Percentiles rank a stretch among this genome's conserved stretches.
phyloP scores from a whole-genome alignment of 2,888 invertebrate genomes.

The Lutraria lutraria region DNA sequence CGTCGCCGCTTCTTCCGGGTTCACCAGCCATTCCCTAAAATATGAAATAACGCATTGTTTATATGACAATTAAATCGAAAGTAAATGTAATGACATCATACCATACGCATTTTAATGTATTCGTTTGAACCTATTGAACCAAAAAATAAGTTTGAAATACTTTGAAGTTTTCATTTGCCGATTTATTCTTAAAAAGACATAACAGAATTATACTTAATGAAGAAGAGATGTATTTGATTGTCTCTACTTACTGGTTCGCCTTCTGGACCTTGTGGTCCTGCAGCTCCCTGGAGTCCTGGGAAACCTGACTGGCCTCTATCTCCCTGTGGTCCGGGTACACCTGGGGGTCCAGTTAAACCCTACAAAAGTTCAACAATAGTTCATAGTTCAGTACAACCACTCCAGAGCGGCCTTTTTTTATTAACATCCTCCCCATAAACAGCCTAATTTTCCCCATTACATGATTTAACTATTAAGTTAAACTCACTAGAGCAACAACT shows the following conservation, averaged over 20 bases:
- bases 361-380: conserved; percentile 36
- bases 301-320: conserved; percentile 83
- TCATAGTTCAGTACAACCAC: too few relatives aligned
- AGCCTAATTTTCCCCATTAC: too few relatives aligned
- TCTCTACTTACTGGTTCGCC: conserved; percentile 60
- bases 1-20: conserved; percentile 75
- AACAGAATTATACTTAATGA: background rate
- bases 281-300: conserved; percentile 89
- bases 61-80: background rate
- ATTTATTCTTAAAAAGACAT: too few relatives aligned
- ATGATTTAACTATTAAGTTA: too few relatives aligned
- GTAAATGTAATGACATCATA: background rate
- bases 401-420: too few relatives aligned
- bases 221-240: background rate
- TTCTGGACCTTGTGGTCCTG: conserved; percentile 78
- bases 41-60: background rate
- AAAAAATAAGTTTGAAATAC: too few relatives aligned
- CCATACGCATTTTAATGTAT: background rate
- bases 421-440: too few relatives aligned
- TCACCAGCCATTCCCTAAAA: conserved; percentile 76
- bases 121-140: too few relatives aligned
- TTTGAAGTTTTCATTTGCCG: too few relatives aligned
- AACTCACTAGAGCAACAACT: too few relatives aligned
- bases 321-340: conserved; percentile 81
- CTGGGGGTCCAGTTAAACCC: conserved; percentile 81